These are phyloP conservation scores for Popillia japonica DNA, from an alignment of 1,140 invertebrate species.

Conservation along the genomic window DNA sequence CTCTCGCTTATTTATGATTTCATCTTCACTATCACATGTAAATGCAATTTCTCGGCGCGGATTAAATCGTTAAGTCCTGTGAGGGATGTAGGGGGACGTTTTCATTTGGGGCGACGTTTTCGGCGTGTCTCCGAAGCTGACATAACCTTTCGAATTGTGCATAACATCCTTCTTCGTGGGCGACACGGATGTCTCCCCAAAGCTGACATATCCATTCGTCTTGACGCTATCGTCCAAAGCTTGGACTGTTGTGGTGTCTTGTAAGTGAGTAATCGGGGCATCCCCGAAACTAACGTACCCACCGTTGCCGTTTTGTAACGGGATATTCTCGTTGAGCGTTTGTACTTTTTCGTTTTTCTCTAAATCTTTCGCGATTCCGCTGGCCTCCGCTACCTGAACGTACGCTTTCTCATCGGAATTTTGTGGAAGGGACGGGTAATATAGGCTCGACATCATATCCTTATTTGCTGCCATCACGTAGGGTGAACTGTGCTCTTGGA, in stretches of 20 bases:
- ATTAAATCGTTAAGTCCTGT: conserved; percentile 2
- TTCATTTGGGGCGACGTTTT: neutral
- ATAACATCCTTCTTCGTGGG: conserved; percentile 19
- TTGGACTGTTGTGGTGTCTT: neutral
- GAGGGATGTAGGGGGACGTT: neutral
- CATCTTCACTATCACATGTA: conserved; percentile 1
- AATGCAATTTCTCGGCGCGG: neutral
- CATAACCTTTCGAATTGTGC: conserved; percentile 41
- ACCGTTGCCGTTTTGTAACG: conserved; percentile 31
- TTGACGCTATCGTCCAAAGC: neutral
- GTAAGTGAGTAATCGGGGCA: conserved; percentile 11
- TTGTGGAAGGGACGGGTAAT: neutral
- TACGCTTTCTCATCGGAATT: conserved; percentile 36
- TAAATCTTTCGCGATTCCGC: neutral
- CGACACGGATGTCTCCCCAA: neutral
- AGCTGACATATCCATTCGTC: neutral
- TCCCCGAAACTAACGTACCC: conserved; percentile 46
- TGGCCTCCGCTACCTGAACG: conserved; percentile 41
- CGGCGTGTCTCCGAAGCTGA: conserved; percentile 43
- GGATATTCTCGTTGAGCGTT: neutral
- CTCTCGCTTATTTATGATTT: neutral
- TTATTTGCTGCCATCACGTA: conserved; percentile 47
- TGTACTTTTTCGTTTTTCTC: conserved; percentile 11
- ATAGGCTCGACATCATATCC: neutral
- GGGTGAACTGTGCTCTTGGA: conserved; percentile 41